Evolutionary conservation across 2,888 invertebrate genomes (phyloP).

Genomic region (Sceliomorpha sp.): DNA sequence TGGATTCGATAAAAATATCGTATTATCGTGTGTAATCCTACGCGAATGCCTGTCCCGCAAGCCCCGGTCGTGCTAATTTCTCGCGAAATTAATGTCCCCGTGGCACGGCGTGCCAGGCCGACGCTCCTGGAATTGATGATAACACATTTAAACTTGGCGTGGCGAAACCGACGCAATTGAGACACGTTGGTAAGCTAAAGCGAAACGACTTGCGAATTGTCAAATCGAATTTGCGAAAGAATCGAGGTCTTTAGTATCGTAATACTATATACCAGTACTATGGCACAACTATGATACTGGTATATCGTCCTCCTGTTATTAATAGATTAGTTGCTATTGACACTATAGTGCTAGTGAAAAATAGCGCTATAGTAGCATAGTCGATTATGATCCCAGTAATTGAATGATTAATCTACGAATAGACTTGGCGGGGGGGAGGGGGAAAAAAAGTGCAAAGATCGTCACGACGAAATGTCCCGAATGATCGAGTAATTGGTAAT

Average conservation of each 20-base stretch:
- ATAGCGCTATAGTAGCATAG: no score
- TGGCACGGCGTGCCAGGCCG: constrained; percentile 46
- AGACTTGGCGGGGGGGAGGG: no score
- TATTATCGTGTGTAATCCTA: constrained; percentile 4
- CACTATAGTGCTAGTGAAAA: no score
- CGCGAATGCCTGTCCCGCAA: constrained; percentile 28
- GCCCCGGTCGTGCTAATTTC: constrained; percentile 50
- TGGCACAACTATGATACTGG: no score
- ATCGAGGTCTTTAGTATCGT: no score
- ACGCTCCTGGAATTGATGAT: constrained; percentile 57
- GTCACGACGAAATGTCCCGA: neutral
- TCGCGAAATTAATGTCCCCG: constrained; percentile 51
- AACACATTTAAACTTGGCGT: constrained; percentile 57
- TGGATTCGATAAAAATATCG: neutral
- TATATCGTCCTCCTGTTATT: no score
- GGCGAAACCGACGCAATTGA: constrained; percentile 47
- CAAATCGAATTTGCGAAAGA: constrained; percentile 41
- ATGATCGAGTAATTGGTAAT: no score
- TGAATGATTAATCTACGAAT: no score
- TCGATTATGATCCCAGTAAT: no score
- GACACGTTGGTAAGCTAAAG: constrained; percentile 48
- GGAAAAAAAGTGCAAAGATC: no score
- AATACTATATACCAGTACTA: no score
- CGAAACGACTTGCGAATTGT: constrained; percentile 53
- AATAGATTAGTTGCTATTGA: no score